A percentile compares a stretch with the other conserved stretches of the same genome.
Conservation (phyloP, 1,140 invertebrate genomes). For the Drosophila parvula region DNA sequence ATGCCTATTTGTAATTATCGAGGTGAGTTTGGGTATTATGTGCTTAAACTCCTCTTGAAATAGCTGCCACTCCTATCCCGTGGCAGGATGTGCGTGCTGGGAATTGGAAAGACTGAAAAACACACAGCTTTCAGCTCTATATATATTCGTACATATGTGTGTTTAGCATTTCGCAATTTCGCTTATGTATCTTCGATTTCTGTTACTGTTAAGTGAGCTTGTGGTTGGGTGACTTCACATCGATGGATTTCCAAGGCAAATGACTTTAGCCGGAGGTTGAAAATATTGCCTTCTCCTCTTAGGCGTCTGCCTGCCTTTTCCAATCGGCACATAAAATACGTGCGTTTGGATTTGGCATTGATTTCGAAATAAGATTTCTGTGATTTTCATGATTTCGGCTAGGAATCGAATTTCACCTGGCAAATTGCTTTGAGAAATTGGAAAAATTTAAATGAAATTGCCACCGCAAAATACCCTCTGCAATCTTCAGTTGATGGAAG, state of each 20-base stretch:
- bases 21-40: slow-evolving; percentile 46
- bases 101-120: slow-evolving; percentile 27
- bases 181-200: slow-evolving; percentile 11
- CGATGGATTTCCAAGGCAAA: slow-evolving; percentile 33
- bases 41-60: slow-evolving; percentile 27
- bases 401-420: slow-evolving; percentile 26
- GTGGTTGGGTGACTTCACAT: slow-evolving; percentile 2
- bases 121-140: neutral
- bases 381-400: slow-evolving; percentile 26
- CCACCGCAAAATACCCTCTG: neutral
- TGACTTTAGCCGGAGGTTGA: slow-evolving; percentile 12
- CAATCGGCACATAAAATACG: slow-evolving; percentile 23
- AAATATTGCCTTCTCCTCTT: slow-evolving; percentile 15
- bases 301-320: slow-evolving; percentile 3
- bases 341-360: slow-evolving; percentile 45
- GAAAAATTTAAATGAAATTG: slow-evolving; percentile 38
- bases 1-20: slow-evolving; percentile 49
- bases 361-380: slow-evolving; percentile 33
- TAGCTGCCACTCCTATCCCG: neutral
- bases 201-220: slow-evolving; percentile 6
- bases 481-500: neutral
- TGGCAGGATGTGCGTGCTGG: slow-evolving; percentile 32
- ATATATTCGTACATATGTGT: neutral
- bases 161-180: slow-evolving; percentile 36
- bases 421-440: slow-evolving; percentile 16